phyloP scores from a whole-genome alignment of 2,797 vertebrate species.

The Sebastiscus tertius region DNA sequence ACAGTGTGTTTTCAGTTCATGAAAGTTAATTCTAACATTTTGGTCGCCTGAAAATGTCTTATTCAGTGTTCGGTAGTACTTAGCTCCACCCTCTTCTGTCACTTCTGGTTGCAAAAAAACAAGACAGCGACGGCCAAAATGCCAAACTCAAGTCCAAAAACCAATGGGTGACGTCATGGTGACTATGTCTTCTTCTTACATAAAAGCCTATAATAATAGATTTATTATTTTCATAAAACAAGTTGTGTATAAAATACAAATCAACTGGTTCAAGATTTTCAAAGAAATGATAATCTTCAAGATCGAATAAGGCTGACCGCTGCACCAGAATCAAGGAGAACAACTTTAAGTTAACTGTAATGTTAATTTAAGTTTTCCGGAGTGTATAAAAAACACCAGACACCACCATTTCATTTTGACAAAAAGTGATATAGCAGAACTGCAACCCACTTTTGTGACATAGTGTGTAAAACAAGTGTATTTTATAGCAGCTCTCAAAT shows the following conservation, averaged over 20 bases:
- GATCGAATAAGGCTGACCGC: background rate
- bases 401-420: background rate
- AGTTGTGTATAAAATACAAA: background rate
- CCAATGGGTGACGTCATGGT: too few relatives aligned
- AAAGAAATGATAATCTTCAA: background rate
- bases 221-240: background rate
- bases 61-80: fast-evolving
- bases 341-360: background rate
- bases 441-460: background rate
- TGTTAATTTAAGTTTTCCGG: background rate
- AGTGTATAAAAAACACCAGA: background rate
- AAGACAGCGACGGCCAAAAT: too few relatives aligned
- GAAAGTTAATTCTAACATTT: too few relatives aligned
- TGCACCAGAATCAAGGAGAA: background rate
- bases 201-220: background rate
- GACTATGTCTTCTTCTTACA: too few relatives aligned
- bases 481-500: background rate
- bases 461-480: background rate
- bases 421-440: background rate
- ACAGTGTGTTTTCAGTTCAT: too few relatives aligned
- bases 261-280: background rate
- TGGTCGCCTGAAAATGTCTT: too few relatives aligned
- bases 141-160: too few relatives aligned
- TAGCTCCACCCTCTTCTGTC: too few relatives aligned
- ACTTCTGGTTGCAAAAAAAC: too few relatives aligned